phyloP scores from a whole-genome alignment of 2,888 invertebrate species.

The Scaptodrosophila latifasciaeformis region DNA sequence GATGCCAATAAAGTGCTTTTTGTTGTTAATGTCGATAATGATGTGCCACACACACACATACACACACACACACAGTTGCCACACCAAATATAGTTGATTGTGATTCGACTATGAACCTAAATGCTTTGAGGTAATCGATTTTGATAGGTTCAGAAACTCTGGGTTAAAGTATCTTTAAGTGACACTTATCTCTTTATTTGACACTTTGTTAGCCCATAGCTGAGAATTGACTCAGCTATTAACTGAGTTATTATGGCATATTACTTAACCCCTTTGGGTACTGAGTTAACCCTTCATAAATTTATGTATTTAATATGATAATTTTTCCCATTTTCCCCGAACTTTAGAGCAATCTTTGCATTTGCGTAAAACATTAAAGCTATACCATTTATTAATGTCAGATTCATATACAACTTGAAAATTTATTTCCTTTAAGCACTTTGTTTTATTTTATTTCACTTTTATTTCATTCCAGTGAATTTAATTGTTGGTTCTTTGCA shows the following conservation, averaged over 20 bases:
- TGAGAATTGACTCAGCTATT: constrained; percentile 25
- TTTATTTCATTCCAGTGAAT: constrained; percentile 2
- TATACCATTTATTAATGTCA: constrained; percentile 44
- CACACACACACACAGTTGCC: neutral
- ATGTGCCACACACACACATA: constrained; percentile 37
- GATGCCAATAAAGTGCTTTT: constrained; percentile 60
- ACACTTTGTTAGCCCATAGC: constrained; percentile 34
- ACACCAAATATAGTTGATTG: no score
- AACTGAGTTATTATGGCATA: constrained; percentile 1
- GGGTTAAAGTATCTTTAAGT: constrained; percentile 1
- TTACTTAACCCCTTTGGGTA: constrained; percentile 19
- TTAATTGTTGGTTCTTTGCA: no score
- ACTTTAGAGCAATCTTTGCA: constrained; percentile 14
- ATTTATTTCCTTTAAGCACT: no score
- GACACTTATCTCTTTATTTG: constrained; percentile 37
- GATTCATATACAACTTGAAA: constrained; percentile 29
- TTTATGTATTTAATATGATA: constrained; percentile 51
- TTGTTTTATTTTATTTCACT: constrained; percentile 29
- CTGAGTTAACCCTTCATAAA: constrained; percentile 22
- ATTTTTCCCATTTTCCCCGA: constrained; percentile 16
- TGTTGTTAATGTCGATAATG: constrained; percentile 62
- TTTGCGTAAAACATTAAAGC: constrained; percentile 21
- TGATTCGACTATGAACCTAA: no score
- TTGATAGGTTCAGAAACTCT: no score
- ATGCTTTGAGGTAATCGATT: no score